phyloP scores from a whole-genome alignment of 2,888 invertebrate genomes.

The Corythucha ciliata region DNA sequence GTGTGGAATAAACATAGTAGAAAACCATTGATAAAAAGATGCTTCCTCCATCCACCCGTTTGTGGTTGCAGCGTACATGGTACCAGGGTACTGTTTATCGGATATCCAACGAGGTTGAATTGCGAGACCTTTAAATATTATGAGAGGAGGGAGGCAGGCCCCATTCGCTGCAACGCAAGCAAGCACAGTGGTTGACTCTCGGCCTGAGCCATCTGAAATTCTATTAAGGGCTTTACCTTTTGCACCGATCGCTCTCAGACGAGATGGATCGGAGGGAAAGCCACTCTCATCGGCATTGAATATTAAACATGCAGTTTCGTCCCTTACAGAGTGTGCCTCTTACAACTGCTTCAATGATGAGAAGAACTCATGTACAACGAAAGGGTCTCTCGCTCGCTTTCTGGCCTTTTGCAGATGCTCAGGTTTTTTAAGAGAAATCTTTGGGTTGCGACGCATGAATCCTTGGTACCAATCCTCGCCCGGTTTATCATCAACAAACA shows the following conservation, averaged over 20 bases:
- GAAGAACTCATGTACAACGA: constrained; percentile 36
- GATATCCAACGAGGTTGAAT: constrained; percentile 36
- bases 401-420: constrained; percentile 36
- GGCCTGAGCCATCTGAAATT: constrained; percentile 36
- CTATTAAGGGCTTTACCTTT: constrained; percentile 33
- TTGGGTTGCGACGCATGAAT: constrained; percentile 31
- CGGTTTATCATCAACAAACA: constrained; percentile 34
- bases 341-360: constrained; percentile 25
- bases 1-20: constrained; percentile 20
- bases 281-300: constrained; percentile 36
- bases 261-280: constrained; percentile 33
- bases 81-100: constrained; percentile 35
- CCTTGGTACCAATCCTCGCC: constrained; percentile 31
- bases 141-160: constrained; percentile 33
- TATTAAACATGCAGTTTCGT: constrained; percentile 25
- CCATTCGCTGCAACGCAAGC: constrained; percentile 35
- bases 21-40: constrained; percentile 26
- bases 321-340: constrained; percentile 13
- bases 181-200: constrained; percentile 35
- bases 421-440: constrained; percentile 34
- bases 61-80: constrained; percentile 32
- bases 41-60: constrained; percentile 37
- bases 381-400: constrained; percentile 31
- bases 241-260: constrained; percentile 34
- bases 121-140: constrained; percentile 35